Percentiles rank a stretch among this genome's conserved stretches.
Conservation (phyloP, 2,888 invertebrate genomes). For the Rhagonycha fulva region DNA sequence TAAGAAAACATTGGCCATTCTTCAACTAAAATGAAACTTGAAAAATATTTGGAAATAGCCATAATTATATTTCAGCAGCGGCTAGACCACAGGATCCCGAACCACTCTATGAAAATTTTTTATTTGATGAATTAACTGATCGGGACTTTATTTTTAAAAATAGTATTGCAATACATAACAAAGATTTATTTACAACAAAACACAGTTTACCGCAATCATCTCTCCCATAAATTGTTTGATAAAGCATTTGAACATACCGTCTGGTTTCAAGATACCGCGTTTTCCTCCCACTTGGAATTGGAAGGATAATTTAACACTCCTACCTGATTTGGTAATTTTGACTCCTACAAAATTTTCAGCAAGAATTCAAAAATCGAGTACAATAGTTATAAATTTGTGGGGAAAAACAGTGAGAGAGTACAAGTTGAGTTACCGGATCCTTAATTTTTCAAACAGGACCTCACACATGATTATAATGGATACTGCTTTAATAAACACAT, state of each 20-base stretch:
- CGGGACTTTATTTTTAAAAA: not conserved
- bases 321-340: too few species aligned
- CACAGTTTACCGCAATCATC: not conserved
- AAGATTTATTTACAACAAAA: not conserved
- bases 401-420: too few species aligned
- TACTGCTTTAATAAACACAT: not conserved
- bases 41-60: not conserved
- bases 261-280: not conserved
- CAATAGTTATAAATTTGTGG: not conserved
- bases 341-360: not conserved
- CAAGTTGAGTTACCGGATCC: not conserved
- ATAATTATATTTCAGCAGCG: not conserved
- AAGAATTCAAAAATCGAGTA: not conserved
- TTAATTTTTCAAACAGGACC: not conserved
- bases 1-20: not conserved
- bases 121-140: not conserved
- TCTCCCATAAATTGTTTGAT: not conserved
- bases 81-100: not conserved
- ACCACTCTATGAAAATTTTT: too few species aligned
- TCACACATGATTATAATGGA: not conserved
- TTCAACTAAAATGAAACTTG: not conserved
- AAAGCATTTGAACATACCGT: not conserved
- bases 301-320: not conserved
- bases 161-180: not conserved
- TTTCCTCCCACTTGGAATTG: not conserved